These are phyloP conservation scores for Zootoca vivipara DNA, from an alignment of 2,113 vertebrate species.

Conservation along the genomic window DNA sequence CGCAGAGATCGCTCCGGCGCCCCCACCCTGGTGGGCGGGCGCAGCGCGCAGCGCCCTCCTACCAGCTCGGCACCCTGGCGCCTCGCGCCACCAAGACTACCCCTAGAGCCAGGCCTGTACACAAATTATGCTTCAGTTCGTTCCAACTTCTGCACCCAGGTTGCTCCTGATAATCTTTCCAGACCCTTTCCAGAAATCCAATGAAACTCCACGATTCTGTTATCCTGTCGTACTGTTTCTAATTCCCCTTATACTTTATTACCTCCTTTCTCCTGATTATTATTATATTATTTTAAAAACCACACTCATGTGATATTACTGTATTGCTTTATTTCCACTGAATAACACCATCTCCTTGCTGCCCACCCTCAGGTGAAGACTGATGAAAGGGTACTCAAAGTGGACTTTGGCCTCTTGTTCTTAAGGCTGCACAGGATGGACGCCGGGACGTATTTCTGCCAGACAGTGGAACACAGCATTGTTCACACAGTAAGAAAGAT, in stretches of 20 bases:
- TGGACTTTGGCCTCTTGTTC: constrained; percentile 91
- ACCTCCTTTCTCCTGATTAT: background rate
- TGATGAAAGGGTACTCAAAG: constrained; percentile 86
- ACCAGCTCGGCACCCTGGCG: too few relatives aligned
- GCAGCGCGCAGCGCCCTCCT: too few relatives aligned
- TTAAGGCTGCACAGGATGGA: constrained; percentile 82
- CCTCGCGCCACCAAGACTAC: too few relatives aligned
- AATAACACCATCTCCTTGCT: background rate
- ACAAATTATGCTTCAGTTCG: background rate
- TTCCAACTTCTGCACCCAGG: background rate
- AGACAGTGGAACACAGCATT: constrained; percentile 92
- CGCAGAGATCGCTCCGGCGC: too few relatives aligned
- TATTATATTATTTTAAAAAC: background rate
- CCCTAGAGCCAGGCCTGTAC: too few relatives aligned
- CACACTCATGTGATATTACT: background rate
- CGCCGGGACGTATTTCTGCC: constrained; percentile 90
- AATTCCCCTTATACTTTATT: background rate
- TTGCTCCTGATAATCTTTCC: background rate
- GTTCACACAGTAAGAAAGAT: constrained; percentile 87
- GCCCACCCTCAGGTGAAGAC: constrained; percentile 80
- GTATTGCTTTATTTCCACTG: background rate
- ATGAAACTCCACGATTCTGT: background rate
- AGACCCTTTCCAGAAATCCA: background rate
- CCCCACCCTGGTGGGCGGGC: too few relatives aligned
- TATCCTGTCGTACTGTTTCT: background rate